Evolutionary conservation across 2,797 vertebrate species (phyloP).

Genomic region (Hybognathus amarus): DNA sequence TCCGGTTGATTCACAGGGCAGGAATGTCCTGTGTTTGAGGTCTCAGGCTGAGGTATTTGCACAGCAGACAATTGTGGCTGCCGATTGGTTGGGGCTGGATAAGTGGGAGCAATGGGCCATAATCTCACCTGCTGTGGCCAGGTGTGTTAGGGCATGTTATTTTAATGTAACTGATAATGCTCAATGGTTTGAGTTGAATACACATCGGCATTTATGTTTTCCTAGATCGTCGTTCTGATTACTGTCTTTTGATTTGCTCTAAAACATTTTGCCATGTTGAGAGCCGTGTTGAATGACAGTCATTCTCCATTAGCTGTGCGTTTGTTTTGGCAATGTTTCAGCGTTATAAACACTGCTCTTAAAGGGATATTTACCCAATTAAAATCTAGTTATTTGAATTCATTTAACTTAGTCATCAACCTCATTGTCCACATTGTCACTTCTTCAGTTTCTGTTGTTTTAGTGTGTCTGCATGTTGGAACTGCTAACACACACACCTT

Average conservation of each 20-base stretch:
- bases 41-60: conserved; percentile 33
- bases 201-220: background rate
- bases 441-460: too few relatives aligned
- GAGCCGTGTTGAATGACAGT: conserved; percentile 16
- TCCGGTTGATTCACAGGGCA: conserved; percentile 50
- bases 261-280: background rate
- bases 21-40: conserved; percentile 52
- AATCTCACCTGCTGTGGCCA: conserved; percentile 13
- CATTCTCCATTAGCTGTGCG: conserved; percentile 16
- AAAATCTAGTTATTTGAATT: background rate
- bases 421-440: background rate
- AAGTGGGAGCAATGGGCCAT: conserved; percentile 18
- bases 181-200: background rate
- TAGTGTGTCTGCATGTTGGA: too few relatives aligned
- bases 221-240: background rate
- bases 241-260: conserved; percentile 3
- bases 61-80: conserved; percentile 17
- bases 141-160: conserved; percentile 5
- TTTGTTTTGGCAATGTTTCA: conserved; percentile 15
- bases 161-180: conserved; percentile 19
- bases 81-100: conserved; percentile 32
- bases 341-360: conserved; percentile 2
- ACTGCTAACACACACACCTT: too few relatives aligned
- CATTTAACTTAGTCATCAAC: background rate
- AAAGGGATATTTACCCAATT: background rate